A percentile compares a stretch with the other conserved stretches of the same genome.
Conservation (phyloP, 92 coral and sea anemone genomes). For the Ricordea florida region DNA sequence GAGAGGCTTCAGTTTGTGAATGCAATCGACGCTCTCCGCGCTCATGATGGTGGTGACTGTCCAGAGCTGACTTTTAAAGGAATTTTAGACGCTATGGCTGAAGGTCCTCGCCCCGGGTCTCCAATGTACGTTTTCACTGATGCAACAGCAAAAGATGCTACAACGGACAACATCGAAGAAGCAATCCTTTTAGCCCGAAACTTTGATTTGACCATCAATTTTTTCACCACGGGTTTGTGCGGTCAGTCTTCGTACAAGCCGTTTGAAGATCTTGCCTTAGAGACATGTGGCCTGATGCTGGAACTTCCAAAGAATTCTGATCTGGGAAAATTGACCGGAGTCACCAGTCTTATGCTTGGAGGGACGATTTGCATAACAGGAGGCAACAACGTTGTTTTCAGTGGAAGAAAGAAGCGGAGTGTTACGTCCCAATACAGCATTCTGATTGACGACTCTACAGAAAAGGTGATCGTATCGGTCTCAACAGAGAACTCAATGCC, state of each 20-base stretch:
- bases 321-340: conserved; percentile 55
- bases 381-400: conserved; percentile 5
- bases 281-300: conserved; percentile 75
- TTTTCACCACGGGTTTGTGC: conserved; percentile 54
- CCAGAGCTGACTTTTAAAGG: conserved; percentile 84
- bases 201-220: conserved; percentile 61
- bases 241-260: conserved; percentile 9
- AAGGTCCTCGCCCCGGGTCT: conserved; percentile 67
- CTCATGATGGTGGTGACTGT: conserved; percentile 83
- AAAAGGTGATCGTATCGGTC: conserved; percentile 65
- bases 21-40: conserved; percentile 50
- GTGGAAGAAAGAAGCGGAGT: conserved; percentile 23
- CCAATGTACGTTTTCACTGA: conserved; percentile 89
- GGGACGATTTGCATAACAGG: conserved; percentile 45
- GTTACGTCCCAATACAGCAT: conserved; percentile 1
- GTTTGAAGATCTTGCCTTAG: conserved; percentile 47
- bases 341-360: conserved; percentile 38
- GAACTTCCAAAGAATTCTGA: conserved; percentile 20
- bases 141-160: conserved; percentile 74
- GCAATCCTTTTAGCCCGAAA: conserved; percentile 25
- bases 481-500: conserved; percentile 38
- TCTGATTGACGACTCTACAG: conserved; percentile 71
- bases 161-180: conserved; percentile 18
- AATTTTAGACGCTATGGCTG: conserved; percentile 62
- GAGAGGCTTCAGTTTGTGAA: conserved; percentile 42